phyloP scores from a whole-genome alignment of 2,797 vertebrate genomes.

The Macroramphosus scolopax region DNA sequence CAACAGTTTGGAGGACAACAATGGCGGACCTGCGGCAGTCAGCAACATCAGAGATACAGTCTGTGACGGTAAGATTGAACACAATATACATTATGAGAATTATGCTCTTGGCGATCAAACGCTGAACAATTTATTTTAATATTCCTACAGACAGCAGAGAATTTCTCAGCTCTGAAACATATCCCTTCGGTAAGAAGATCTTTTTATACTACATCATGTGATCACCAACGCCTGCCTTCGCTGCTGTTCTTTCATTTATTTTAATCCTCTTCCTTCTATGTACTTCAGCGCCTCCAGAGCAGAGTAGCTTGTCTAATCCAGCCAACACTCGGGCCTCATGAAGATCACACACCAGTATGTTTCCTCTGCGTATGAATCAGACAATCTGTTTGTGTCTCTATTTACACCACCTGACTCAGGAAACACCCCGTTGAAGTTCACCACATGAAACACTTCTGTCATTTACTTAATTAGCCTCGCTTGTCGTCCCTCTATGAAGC shows the following conservation, averaged over 20 bases:
- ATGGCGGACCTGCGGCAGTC: slow-evolving; percentile 26
- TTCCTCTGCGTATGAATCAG: slow-evolving; percentile 12
- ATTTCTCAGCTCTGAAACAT: slow-evolving; percentile 42
- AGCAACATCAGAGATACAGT: slow-evolving; percentile 38
- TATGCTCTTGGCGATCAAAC: background rate
- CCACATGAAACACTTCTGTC: background rate
- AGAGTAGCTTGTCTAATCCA: slow-evolving; percentile 17
- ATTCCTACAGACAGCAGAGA: slow-evolving; percentile 55
- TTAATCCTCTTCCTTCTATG: background rate
- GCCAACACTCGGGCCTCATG: slow-evolving; percentile 21
- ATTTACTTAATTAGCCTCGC: background rate
- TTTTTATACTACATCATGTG: background rate
- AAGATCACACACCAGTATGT: slow-evolving; percentile 18
- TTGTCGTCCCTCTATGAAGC: slow-evolving; percentile 7
- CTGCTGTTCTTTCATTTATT: background rate
- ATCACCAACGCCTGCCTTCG: background rate
- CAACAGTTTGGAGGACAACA: slow-evolving; percentile 54
- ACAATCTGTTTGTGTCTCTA: background rate
- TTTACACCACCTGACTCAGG: background rate
- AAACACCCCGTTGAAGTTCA: background rate
- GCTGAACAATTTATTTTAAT: slow-evolving; percentile 6
- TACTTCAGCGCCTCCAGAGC: slow-evolving; percentile 17
- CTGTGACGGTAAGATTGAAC: slow-evolving; percentile 43
- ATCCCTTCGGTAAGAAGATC: slow-evolving; percentile 41
- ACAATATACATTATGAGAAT: background rate